Evolutionary conservation across 2,797 vertebrate species (phyloP).

Genomic region (Lepilemur septentrionalis): DNA sequence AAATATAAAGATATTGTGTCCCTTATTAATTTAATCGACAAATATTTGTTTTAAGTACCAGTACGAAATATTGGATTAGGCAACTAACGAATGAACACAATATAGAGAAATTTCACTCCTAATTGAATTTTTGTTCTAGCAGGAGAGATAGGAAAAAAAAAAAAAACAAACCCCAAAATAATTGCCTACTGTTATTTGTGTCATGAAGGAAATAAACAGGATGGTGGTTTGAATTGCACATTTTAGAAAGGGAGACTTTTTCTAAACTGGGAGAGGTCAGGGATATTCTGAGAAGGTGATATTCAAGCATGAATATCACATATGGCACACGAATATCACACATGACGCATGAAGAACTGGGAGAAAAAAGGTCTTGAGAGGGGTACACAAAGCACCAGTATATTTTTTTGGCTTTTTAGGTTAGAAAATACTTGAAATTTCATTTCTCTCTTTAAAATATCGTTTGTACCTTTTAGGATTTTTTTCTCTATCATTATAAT

Average conservation of each 20-base stretch:
- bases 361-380: not conserved
- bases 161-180: not conserved
- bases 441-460: not conserved
- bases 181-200: constrained; percentile 44
- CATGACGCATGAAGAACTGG: not conserved
- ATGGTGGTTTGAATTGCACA: not conserved
- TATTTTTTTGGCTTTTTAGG: not conserved
- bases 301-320: not conserved
- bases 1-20: not conserved
- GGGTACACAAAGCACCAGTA: not conserved
- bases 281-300: not conserved
- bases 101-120: constrained; percentile 4
- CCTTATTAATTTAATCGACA: constrained; percentile 55
- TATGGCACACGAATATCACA: not conserved
- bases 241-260: not conserved
- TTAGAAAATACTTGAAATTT: not conserved
- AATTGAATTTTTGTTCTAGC: constrained; percentile 52
- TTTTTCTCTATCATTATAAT: not conserved
- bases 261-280: not conserved
- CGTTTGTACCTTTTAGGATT: not conserved
- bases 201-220: constrained; percentile 7
- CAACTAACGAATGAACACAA: not conserved
- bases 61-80: not conserved
- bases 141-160: not conserved
- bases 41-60: constrained; percentile 32